These are phyloP conservation scores for Sinelater perroti DNA, from an alignment of 2,888 invertebrate genomes.

Conservation along the genomic window DNA sequence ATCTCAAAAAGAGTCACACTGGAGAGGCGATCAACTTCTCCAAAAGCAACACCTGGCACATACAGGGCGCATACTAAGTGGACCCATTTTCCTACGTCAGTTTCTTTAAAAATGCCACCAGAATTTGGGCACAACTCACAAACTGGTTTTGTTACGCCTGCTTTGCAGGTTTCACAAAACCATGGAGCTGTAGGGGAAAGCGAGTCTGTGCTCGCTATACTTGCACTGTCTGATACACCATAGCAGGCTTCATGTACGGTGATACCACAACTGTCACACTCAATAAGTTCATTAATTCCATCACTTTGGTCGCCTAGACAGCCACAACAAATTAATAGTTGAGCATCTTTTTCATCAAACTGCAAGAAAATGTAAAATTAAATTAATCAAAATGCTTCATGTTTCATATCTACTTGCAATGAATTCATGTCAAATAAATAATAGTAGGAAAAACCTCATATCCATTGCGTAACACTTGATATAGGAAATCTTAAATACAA, in stretches of 20 bases:
- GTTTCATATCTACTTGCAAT: too few relatives aligned
- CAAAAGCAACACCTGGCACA: slow-evolving; percentile 96
- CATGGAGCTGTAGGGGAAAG: slow-evolving; percentile 97
- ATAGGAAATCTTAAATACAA: too few relatives aligned
- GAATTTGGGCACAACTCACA: slow-evolving; percentile 97
- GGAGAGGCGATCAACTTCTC: slow-evolving; percentile 90
- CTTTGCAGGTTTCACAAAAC: slow-evolving; percentile 99
- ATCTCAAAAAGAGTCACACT: slow-evolving; percentile 96
- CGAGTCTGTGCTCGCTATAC: slow-evolving; percentile 91
- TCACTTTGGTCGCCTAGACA: slow-evolving; percentile 93
- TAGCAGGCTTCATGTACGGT: slow-evolving; percentile 98
- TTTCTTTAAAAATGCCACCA: slow-evolving; percentile 93
- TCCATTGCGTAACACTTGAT: too few relatives aligned
- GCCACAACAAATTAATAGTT: slow-evolving; percentile 88
- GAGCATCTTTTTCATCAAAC: slow-evolving; percentile 55
- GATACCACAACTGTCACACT: slow-evolving; percentile 96
- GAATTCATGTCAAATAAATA: too few relatives aligned
- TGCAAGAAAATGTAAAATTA: neutral
- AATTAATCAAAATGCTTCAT: too few relatives aligned
- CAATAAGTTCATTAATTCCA: slow-evolving; percentile 94
- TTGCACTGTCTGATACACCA: slow-evolving; percentile 91
- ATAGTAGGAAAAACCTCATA: too few relatives aligned
- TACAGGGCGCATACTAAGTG: slow-evolving; percentile 98
- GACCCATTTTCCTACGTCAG: slow-evolving; percentile 98
- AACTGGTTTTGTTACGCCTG: slow-evolving; percentile 84